Evolutionary conservation across 2,797 vertebrate species (phyloP).

Genomic region (Hypotaenidia okinawae): DNA sequence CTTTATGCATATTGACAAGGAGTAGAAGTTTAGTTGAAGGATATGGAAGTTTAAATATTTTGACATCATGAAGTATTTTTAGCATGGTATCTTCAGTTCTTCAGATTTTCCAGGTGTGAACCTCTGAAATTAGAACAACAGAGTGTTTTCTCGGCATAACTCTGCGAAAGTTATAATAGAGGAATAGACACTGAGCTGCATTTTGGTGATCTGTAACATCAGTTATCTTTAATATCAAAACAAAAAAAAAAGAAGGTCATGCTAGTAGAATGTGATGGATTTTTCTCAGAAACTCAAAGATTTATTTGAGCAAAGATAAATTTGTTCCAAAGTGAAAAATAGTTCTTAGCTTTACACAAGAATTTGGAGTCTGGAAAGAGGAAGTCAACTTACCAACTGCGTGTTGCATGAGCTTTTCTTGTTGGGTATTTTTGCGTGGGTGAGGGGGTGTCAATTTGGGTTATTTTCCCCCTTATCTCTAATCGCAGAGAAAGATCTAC

Average conservation of each 20-base stretch:
- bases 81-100: neutral
- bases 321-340: neutral
- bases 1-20: neutral
- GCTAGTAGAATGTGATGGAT: neutral
- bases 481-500: neutral
- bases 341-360: neutral
- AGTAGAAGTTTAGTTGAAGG: neutral
- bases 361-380: neutral
- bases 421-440: neutral
- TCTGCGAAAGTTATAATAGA: neutral
- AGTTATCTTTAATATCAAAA: neutral
- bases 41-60: neutral
- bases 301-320: neutral
- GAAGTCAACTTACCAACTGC: neutral
- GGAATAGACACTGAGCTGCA: neutral
- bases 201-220: neutral
- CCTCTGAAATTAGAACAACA: neutral
- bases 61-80: neutral
- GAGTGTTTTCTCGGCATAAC: neutral
- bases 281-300: neutral
- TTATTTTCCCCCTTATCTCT: neutral
- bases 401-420: rapidly evolving
- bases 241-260: neutral
- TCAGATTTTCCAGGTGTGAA: neutral
- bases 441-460: neutral